These are phyloP conservation scores for Pristiophorus japonicus DNA, from an alignment of 2,113 vertebrate genomes.

Conservation along the genomic window DNA sequence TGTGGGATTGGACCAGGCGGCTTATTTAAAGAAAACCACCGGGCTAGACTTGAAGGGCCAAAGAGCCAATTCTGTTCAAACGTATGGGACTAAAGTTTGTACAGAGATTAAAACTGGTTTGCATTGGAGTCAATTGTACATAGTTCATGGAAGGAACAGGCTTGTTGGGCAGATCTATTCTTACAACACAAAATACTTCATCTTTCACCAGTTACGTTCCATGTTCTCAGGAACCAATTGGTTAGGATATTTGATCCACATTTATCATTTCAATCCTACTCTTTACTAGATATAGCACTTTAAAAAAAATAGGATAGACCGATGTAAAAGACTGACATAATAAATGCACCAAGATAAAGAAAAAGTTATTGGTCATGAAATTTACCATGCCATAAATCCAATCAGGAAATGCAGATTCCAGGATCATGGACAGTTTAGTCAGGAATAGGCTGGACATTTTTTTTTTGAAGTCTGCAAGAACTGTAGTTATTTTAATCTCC, in stretches of 20 bases:
- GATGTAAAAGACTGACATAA: background rate
- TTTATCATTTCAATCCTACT: background rate
- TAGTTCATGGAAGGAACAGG: background rate
- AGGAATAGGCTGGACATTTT: background rate
- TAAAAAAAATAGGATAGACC: background rate
- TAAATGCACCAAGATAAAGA: background rate
- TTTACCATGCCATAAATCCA: background rate
- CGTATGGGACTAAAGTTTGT: background rate
- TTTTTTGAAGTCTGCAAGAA: background rate
- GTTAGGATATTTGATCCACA: background rate
- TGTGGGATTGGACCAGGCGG: background rate
- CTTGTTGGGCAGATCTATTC: background rate
- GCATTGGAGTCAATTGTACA: background rate
- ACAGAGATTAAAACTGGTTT: background rate
- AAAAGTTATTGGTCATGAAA: background rate
- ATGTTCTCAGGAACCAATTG: background rate
- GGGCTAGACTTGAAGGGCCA: background rate
- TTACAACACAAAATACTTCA: background rate
- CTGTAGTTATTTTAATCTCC: conserved; percentile 1
- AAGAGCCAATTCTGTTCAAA: background rate
- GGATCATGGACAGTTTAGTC: background rate
- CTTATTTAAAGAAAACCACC: background rate
- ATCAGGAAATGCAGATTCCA: background rate
- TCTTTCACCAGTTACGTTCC: background rate
- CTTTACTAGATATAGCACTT: background rate